Evolutionary conservation across 2,797 vertebrate species (phyloP), one percentile per base, ranked within the genome.

Genomic region (Bryconaethiops microstoma): DNA sequence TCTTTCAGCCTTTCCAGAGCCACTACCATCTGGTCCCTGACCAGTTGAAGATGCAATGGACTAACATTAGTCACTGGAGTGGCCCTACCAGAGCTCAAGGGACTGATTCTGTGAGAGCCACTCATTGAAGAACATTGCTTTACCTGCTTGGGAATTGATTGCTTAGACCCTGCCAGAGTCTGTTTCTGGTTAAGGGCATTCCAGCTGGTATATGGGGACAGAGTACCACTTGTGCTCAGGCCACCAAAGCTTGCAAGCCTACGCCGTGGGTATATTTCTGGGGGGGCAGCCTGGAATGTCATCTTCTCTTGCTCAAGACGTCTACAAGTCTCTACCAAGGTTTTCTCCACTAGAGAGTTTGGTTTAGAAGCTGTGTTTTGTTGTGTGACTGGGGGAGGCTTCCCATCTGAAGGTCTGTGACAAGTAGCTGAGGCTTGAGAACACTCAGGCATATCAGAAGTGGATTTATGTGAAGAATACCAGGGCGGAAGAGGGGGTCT

Each of bases 21-120:
- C 17, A 96, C 86, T 4, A 97, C 96, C 97, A 99, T 99, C 88
- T 99, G 98, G 82, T 99, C 97, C 0, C 98, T 95, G 85, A 99
- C 97, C 83, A 96, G 93, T 75, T 98, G 97, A 85, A 99, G 92
- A 78, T 99, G 96, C 84, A 94, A 86, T 0, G 97, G 92, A 82
- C 96, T 97, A 21, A 96, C 92, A 0, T 94, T 92, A 3, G 94
- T 91, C 77, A 97, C 95, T 0, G 97, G 96, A 0, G 96, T 96
- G 63, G 91, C 94, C 90, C 96, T 91, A 29, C 97, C 97, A 0
- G 97, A 97, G 91, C 94, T 97, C 89, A 96, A 91, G 0, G 97
- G 96, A 84, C 96, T 97, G 73, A 95, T 91, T 87, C 92, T 94
- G 70, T 97, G 92, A 54, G 95, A 96, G 77, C 92, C 94, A n/a